Evolutionary conservation across 1,140 invertebrate species (phyloP).

Genomic region (Heterodera schachtii): DNA sequence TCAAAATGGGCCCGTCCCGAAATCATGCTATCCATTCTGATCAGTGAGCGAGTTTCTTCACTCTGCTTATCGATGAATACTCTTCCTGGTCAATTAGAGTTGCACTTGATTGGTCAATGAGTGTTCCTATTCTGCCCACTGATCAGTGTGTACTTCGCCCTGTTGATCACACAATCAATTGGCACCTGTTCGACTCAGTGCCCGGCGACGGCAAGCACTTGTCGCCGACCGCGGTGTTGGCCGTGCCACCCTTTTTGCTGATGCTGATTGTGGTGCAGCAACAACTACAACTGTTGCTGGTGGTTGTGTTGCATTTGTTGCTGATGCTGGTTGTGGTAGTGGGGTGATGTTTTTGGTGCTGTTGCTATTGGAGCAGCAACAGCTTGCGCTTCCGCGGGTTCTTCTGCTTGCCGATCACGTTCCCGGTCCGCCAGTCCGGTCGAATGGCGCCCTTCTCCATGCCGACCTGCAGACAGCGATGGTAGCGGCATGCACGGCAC

Average conservation of each 20-base stretch:
- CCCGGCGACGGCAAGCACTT: constrained; percentile 54
- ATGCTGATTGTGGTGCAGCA: not conserved
- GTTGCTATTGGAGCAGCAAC: constrained; percentile 14
- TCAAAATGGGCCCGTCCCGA: too few relatives aligned
- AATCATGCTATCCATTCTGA: too few relatives aligned
- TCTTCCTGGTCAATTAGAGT: too few relatives aligned
- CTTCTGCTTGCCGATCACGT: constrained; percentile 64
- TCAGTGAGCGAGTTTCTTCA: too few relatives aligned
- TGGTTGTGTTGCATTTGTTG: not conserved
- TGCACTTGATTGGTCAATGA: too few relatives aligned
- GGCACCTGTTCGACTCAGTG: constrained; percentile 51
- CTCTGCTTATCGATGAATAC: too few relatives aligned
- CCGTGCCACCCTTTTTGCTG: not conserved
- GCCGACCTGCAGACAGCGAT: constrained; percentile 61
- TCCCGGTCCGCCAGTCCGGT: constrained; percentile 61
- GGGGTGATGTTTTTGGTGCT: too few relatives aligned
- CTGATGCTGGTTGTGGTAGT: not conserved
- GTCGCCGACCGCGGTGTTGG: not conserved
- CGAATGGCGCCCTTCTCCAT: constrained; percentile 65
- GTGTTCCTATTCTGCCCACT: too few relatives aligned
- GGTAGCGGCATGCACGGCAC: constrained; percentile 61
- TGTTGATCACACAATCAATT: too few relatives aligned
- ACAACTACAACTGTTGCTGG: not conserved
- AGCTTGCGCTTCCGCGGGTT: constrained; percentile 63
- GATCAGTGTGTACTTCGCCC: too few relatives aligned